A percentile compares a stretch with the other conserved stretches of the same genome.
Conservation (phyloP, 2,797 vertebrate genomes). For the Furcifer pardalis region DNA sequence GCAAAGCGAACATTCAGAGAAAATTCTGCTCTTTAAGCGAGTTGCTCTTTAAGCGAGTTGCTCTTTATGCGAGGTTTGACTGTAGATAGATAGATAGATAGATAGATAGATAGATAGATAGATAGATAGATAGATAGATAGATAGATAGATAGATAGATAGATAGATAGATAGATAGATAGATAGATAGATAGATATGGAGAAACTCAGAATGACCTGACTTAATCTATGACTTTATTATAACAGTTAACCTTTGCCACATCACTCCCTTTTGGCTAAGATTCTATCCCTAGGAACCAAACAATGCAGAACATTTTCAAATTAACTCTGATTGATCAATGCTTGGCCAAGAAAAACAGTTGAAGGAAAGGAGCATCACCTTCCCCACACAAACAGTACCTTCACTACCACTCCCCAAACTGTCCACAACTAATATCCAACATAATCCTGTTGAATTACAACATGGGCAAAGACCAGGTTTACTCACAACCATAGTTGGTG, state of each 20-base stretch:
- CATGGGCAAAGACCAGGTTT: background rate
- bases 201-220: too few relatives aligned
- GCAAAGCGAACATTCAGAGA: too few relatives aligned
- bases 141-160: background rate
- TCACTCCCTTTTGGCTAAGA: too few relatives aligned
- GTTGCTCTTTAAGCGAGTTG: too few relatives aligned
- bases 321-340: background rate
- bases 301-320: background rate
- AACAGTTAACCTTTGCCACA: too few relatives aligned
- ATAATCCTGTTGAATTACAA: background rate
- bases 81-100: background rate
- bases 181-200: too few relatives aligned
- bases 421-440: background rate
- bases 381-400: background rate
- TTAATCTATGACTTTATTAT: too few relatives aligned
- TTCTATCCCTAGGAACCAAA: too few relatives aligned
- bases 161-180: background rate
- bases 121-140: background rate
- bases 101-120: background rate
- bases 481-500: background rate
- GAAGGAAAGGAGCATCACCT: background rate
- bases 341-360: background rate
- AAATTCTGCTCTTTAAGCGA: too few relatives aligned
- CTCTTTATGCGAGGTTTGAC: too few relatives aligned
- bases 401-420: background rate